A percentile compares a stretch with the other conserved stretches of the same genome.
Evolutionary conservation across 2,797 vertebrate genomes (phyloP).

Genomic region (Dendrocincla tyrannina): DNA sequence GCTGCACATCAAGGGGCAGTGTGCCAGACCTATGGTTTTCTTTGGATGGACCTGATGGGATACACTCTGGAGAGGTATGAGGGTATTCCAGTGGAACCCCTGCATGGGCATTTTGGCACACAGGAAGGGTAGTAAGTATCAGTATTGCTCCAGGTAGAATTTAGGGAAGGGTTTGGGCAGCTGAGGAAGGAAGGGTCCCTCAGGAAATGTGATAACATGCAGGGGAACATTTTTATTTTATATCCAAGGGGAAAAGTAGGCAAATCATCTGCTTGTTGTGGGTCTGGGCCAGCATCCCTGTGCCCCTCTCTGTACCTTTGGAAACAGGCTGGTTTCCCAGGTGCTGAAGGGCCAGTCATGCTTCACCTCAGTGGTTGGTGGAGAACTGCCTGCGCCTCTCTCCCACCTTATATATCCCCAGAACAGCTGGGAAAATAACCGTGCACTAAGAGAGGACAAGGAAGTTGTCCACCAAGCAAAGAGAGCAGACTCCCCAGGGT

Average conservation of each 20-base stretch:
- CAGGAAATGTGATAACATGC: background rate
- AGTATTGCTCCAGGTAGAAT: background rate
- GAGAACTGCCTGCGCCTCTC: background rate
- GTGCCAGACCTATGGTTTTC: background rate
- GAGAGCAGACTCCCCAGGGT: background rate
- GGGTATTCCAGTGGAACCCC: background rate
- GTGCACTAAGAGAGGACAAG: background rate
- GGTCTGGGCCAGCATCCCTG: background rate
- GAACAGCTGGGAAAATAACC: background rate
- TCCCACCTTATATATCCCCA: background rate
- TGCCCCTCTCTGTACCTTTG: background rate
- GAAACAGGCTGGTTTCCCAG: background rate
- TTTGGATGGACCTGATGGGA: background rate
- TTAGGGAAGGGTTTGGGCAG: background rate
- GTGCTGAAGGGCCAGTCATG: background rate
- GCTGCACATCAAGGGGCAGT: background rate
- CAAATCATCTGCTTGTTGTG: background rate
- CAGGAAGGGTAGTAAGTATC: background rate
- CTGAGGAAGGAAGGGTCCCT: background rate
- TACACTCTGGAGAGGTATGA: background rate
- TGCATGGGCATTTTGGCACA: background rate
- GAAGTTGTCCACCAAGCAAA: background rate
- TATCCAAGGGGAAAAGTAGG: background rate
- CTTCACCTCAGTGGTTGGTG: background rate
- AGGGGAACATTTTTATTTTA: background rate